Base-by-base conservation (phyloP, 2,113 vertebrate species). In the Calidris pugnax region DNA sequence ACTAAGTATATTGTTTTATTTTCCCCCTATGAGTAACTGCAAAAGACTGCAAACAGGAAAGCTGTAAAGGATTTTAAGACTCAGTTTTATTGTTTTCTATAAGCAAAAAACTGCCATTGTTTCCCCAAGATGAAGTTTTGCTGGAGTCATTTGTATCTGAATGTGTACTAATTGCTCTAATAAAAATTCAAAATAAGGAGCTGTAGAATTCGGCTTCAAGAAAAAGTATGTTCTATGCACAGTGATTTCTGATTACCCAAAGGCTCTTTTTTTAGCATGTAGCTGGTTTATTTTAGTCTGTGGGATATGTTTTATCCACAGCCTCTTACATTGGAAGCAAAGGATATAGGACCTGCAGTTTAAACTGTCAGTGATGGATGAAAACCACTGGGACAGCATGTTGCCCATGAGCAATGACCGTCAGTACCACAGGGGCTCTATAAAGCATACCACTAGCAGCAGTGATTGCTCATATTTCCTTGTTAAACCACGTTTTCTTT, bases 111-210 rank as follows among this genome's bases (percentile, higher is more conserved):
- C 28, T 73, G 74, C 27, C 41, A 22, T 85, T 93, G 41, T 93
- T 95, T 90, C 86, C 93, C 75, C 93, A 88, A 53, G 82, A 94
- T 77, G 59, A 92, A 91, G 82, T 95, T 96, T 88, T 90, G 78
- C 91, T 63, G 64, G 37, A 92, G 50, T 57, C 7, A 0, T 95
- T 97, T 88, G 92, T 50, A 79, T 90, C 57, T 45, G 59, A 87
- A 89, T 69, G 28, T 60, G 48, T 20, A 26, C 56, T 96, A 79
- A 90, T 88, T 91, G 85, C 95, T 91, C 63, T 33, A 69, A 89
- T 95, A 90, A 95, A 96, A 96, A 93, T 74, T 91, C 91, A 95
- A 62, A 96, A 85, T 74, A 80, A 66, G 66, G 75, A 91, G 57
- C 81, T 89, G n/a, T 73, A 80, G 45, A 28, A 80, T 97, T 73